phyloP scores from a whole-genome alignment of 2,797 vertebrate species.

The Paratrypauchen microcephalus region DNA sequence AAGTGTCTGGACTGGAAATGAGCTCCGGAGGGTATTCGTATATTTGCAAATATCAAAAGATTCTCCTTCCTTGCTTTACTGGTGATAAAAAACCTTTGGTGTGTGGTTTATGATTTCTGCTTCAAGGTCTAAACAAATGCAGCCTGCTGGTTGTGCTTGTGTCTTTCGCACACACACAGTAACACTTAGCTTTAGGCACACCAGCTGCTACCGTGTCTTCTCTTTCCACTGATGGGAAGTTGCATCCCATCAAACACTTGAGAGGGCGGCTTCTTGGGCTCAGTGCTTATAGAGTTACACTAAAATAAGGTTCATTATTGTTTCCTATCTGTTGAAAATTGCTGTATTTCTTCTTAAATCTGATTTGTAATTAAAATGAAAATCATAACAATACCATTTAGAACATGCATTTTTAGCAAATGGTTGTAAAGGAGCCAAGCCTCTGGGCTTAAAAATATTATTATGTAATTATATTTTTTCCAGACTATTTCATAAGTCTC shows the following conservation, averaged over 20 bases:
- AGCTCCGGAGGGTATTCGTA: conserved; percentile 29
- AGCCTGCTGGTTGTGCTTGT: neutral
- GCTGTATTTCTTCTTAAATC: neutral
- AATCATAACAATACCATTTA: neutral
- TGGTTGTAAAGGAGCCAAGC: conserved; percentile 4
- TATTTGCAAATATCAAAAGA: conserved; percentile 32
- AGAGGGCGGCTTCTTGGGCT: conserved; percentile 7
- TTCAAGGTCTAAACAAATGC: conserved; percentile 20
- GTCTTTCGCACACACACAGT: conserved; percentile 18
- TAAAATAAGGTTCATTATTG: neutral
- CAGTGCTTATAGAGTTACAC: neutral
- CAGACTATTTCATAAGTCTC: neutral
- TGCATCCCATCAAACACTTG: conserved; percentile 26
- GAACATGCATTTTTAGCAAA: neutral
- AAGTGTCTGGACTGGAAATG: conserved; percentile 32
- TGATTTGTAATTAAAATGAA: neutral
- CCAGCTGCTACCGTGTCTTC: conserved; percentile 36
- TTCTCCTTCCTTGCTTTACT: conserved; percentile 31
- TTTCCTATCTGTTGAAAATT: neutral
- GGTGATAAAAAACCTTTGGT: conserved; percentile 37
- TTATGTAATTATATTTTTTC: neutral
- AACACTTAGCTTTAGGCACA: conserved; percentile 16
- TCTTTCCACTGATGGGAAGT: conserved; percentile 27
- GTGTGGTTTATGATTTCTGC: conserved; percentile 38
- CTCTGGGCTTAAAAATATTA: neutral